A percentile compares a stretch with the other conserved stretches of the same genome.
Conservation (phyloP, 1,140 invertebrate species). For the Philopotamus ludificatus region DNA sequence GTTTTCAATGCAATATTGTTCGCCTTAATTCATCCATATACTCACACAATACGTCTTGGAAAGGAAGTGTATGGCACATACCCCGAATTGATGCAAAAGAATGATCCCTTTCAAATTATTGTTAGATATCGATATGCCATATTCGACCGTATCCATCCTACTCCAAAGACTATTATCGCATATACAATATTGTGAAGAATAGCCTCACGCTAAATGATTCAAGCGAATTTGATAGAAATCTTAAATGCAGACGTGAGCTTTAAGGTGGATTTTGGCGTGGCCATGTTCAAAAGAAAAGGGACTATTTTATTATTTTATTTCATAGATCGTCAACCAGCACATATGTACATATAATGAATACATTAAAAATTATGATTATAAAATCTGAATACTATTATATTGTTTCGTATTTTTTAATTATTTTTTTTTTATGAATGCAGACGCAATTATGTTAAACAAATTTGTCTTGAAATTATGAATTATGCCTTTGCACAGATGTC, state of each 20-base stretch:
- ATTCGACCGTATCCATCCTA: conserved; percentile 28
- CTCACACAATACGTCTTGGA: conserved; percentile 32
- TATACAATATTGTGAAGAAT: no score
- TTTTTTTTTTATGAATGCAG: no score
- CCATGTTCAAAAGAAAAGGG: not conserved
- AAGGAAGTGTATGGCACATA: conserved; percentile 31
- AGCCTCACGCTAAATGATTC: no score
- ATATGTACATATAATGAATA: no score
- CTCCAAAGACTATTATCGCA: no score
- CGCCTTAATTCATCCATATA: conserved; percentile 35
- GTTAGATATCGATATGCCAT: conserved; percentile 16
- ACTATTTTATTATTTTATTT: not conserved
- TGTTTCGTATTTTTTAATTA: no score
- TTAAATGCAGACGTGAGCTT: not conserved
- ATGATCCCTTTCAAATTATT: conserved; percentile 32
- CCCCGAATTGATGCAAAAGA: conserved; percentile 11
- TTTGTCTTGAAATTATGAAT: no score
- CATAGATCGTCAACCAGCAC: no score
- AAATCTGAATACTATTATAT: no score
- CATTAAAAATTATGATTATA: no score
- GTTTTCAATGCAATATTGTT: conserved; percentile 29
- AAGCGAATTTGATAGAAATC: not conserved
- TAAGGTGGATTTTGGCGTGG: not conserved
- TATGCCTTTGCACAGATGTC: no score
- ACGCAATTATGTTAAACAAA: no score